These are phyloP conservation scores for Pristionchus arcanus DNA, from an alignment of 2,888 invertebrate species.

Conservation along the genomic window DNA sequence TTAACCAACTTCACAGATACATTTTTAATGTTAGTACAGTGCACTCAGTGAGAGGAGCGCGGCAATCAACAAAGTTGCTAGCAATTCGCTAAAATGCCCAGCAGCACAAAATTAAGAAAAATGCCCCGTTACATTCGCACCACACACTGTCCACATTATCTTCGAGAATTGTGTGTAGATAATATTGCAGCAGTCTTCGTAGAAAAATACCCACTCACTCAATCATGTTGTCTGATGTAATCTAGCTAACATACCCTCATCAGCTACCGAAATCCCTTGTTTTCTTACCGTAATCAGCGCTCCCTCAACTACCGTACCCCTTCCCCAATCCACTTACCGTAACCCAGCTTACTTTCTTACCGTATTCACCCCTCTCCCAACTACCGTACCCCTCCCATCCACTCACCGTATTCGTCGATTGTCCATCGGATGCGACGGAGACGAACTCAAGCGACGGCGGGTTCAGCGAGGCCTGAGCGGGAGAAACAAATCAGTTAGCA, in stretches of 20 bases:
- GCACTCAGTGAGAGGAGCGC: too few relatives aligned
- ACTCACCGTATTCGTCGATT: constrained; percentile 29
- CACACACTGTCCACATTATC: background rate
- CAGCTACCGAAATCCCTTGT: background rate
- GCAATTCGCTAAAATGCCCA: too few relatives aligned
- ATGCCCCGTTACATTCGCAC: background rate
- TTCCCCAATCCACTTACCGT: constrained; percentile 13
- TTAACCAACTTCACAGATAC: too few relatives aligned
- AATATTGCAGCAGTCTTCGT: too few relatives aligned
- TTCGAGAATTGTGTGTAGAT: background rate
- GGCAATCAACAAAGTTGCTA: too few relatives aligned
- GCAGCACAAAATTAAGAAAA: too few relatives aligned
- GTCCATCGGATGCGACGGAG: constrained; percentile 12
- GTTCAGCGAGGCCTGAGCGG: constrained; percentile 28
- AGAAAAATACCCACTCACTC: too few relatives aligned
- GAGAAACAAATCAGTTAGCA: background rate
- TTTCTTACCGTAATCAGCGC: background rate
- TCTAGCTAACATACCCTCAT: too few relatives aligned
- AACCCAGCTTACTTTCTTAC: background rate
- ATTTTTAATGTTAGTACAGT: too few relatives aligned
- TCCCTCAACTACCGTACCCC: too few relatives aligned
- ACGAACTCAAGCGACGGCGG: constrained; percentile 53
- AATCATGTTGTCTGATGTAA: too few relatives aligned
- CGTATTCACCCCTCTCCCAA: background rate
- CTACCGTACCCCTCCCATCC: background rate